A percentile compares a stretch with the other conserved stretches of the same genome.
Conservation (phyloP, 2,888 invertebrate species). For the Taenaris catops region DNA sequence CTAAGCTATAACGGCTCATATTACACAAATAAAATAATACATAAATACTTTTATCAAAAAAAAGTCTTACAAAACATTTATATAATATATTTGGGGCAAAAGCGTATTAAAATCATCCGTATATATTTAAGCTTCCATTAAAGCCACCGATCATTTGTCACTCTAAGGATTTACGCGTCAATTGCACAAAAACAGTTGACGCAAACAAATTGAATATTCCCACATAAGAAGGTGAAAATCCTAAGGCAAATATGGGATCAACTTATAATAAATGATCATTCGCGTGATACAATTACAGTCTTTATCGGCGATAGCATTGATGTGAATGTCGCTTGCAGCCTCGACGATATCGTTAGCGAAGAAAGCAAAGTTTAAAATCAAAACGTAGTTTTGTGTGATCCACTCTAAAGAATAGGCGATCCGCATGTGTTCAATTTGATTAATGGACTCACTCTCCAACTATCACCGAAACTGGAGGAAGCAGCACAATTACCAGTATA, state of each 20-base stretch:
- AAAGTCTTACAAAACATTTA: too few relatives aligned
- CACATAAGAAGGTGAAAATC: constrained; percentile 77
- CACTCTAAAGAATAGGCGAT: constrained; percentile 55
- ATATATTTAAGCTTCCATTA: constrained; percentile 42
- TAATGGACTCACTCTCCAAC: constrained; percentile 67
- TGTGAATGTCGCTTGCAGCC: constrained; percentile 28
- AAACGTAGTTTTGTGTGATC: constrained; percentile 60
- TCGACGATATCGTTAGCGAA: constrained; percentile 43
- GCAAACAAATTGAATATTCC: constrained; percentile 76
- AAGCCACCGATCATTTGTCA: constrained; percentile 65
- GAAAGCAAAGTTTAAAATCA: constrained; percentile 59
- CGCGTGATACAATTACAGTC: constrained; percentile 29
- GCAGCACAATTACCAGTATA: constrained; percentile 56
- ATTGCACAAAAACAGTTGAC: constrained; percentile 75
- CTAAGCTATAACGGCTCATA: too few relatives aligned
- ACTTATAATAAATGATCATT: constrained; percentile 57
- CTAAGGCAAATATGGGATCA: constrained; percentile 67
- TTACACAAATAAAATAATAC: too few relatives aligned
- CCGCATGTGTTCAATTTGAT: constrained; percentile 64
- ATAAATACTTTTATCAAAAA: too few relatives aligned
- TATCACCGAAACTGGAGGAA: constrained; percentile 56
- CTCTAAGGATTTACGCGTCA: constrained; percentile 62
- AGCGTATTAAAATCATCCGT: constrained; percentile 21
- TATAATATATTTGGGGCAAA: neutral
- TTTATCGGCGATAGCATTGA: constrained; percentile 30